A percentile compares a stretch with the other conserved stretches of the same genome.
Evolutionary conservation across 2,113 vertebrate species (phyloP).

Genomic region (Callaeas wilsoni): DNA sequence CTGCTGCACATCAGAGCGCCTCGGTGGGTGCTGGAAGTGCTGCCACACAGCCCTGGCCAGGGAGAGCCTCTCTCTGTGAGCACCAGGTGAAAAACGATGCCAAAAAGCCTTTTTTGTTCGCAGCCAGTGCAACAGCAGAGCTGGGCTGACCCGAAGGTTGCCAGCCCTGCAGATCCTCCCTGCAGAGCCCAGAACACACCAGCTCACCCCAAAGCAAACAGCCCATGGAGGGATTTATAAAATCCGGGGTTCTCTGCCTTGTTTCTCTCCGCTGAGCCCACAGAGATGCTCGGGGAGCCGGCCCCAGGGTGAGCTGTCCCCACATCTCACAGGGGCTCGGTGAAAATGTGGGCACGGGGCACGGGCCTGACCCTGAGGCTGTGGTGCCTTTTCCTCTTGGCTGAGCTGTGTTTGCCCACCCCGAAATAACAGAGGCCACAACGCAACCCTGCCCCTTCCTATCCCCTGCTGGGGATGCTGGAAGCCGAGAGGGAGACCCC

Average conservation of each 20-base stretch:
- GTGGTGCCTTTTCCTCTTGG: accelerated
- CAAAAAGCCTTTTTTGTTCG: accelerated
- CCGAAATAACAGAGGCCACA: neutral
- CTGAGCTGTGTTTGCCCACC: neutral
- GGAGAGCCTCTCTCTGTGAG: neutral
- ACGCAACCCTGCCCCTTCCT: neutral
- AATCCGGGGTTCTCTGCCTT: accelerated
- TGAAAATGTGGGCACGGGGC: neutral
- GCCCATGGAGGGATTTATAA: accelerated
- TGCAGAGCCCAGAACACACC: accelerated
- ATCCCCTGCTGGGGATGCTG: accelerated
- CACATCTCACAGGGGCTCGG: accelerated
- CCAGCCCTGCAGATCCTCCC: neutral
- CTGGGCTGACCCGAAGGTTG: neutral
- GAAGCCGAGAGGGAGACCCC: neutral
- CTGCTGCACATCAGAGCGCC: neutral
- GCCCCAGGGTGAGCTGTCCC: neutral
- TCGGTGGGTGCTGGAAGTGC: accelerated
- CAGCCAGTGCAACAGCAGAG: neutral
- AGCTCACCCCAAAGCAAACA: neutral
- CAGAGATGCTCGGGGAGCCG: accelerated
- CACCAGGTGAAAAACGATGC: neutral
- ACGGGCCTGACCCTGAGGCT: accelerated
- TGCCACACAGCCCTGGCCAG: accelerated
- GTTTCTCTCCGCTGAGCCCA: neutral